A percentile compares a stretch with the other conserved stretches of the same genome.
phyloP scores from a whole-genome alignment of 1,140 invertebrate genomes.

The Platyscapa corneri region DNA sequence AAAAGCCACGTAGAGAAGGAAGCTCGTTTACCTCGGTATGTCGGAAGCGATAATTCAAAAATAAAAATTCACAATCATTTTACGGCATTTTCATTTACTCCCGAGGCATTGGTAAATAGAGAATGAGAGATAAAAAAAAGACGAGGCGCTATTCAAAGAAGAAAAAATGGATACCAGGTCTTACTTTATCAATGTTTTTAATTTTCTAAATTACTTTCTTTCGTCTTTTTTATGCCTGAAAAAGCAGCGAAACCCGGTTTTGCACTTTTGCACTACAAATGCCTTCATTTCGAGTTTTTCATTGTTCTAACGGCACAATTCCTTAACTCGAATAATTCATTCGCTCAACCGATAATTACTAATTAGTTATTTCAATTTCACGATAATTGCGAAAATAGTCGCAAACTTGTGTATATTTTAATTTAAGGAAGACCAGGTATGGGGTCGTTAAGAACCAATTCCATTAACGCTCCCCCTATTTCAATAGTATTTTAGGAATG shows the following conservation, averaged over 20 bases:
- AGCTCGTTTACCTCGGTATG: constrained; percentile 50
- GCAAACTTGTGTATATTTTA: not conserved
- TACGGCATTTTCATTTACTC: constrained; percentile 1
- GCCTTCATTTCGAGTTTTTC: not conserved
- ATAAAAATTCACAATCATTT: constrained; percentile 4
- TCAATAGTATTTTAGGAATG: not conserved
- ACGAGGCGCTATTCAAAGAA: not conserved
- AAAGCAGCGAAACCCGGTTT: not conserved
- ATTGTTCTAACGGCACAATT: not conserved
- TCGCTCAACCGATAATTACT: too few species aligned
- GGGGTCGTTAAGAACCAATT: not conserved
- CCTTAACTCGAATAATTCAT: too few species aligned
- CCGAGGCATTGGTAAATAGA: constrained; percentile 7
- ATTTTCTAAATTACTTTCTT: constrained; percentile 31
- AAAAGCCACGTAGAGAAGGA: constrained; percentile 39
- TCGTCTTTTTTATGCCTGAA: not conserved
- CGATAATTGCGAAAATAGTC: not conserved
- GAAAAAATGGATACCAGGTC: not conserved
- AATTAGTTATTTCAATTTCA: too few species aligned
- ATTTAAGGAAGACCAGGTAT: not conserved
- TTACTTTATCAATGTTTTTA: constrained; percentile 4
- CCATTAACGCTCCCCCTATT: not conserved
- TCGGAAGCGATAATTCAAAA: constrained; percentile 55
- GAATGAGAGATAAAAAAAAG: not conserved
- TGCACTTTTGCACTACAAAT: not conserved